phyloP scores from a whole-genome alignment of 1,140 invertebrate genomes.

The Drosophila suzukii region DNA sequence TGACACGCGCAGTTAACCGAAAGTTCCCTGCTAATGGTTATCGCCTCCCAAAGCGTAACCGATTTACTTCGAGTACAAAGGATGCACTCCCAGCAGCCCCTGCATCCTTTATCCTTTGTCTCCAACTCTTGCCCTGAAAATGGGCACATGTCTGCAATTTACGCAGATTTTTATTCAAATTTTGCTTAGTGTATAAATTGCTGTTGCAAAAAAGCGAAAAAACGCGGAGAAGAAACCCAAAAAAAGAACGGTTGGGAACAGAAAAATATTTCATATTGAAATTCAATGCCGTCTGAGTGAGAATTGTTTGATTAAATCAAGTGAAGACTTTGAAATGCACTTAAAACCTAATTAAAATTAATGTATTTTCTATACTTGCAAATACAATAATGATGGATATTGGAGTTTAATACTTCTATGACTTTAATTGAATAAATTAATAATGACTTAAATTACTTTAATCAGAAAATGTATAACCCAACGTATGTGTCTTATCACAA shows the following conservation, averaged over 20 bases:
- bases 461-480: no score
- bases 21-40: constrained; percentile 14
- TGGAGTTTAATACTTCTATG: no score
- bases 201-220: constrained; percentile 36
- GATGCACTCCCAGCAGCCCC: constrained; percentile 37
- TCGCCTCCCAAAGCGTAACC: constrained; percentile 37
- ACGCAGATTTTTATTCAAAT: constrained; percentile 79
- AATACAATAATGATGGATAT: no score
- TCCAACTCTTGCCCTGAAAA: constrained; percentile 25
- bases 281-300: constrained; percentile 30
- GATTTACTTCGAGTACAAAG: constrained; percentile 45
- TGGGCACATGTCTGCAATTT: constrained; percentile 71
- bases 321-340: constrained; percentile 13
- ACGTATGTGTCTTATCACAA: no score
- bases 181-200: constrained; percentile 54
- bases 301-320: not conserved
- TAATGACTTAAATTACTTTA: no score
- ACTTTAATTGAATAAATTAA: no score
- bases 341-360: not conserved
- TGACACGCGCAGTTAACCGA: constrained; percentile 48
- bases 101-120: constrained; percentile 37
- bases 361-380: no score
- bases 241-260: constrained; percentile 14
- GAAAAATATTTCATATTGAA: constrained; percentile 50
- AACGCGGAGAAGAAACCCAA: constrained; percentile 1